phyloP scores from a whole-genome alignment of 2,113 vertebrate genomes.

The Helogale parvula region DNA sequence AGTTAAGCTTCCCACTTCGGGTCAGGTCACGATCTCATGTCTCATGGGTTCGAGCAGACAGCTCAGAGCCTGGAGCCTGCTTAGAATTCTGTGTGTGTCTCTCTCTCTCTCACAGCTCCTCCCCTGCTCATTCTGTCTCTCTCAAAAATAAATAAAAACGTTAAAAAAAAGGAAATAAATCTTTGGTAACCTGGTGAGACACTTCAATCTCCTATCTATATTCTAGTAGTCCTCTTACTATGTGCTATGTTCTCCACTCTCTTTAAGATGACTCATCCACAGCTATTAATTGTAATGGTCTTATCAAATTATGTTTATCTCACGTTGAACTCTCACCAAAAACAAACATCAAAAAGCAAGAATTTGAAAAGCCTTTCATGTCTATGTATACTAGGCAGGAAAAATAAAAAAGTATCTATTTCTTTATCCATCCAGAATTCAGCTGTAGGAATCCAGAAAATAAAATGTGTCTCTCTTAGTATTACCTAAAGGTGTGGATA shows the following conservation, averaged over 20 bases:
- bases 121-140: no score
- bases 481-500: slow-evolving; percentile 10
- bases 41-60: no score
- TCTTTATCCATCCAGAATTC: neutral
- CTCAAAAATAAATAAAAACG: no score
- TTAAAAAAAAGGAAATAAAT: neutral
- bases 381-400: neutral
- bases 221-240: neutral
- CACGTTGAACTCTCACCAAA: slow-evolving; percentile 13
- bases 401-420: neutral
- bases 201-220: neutral
- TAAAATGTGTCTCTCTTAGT: neutral
- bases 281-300: neutral
- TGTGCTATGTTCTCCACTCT: neutral
- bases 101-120: no score
- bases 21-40: no score
- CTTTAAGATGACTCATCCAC: neutral
- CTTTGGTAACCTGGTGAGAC: neutral
- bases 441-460: neutral
- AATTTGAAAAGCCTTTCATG: neutral
- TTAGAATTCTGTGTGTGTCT: no score
- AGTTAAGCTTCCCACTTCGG: no score
- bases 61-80: no score
- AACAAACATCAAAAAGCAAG: slow-evolving; percentile 7
- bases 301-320: slow-evolving; percentile 31